Evolutionary conservation across 2,797 vertebrate genomes (phyloP).

Genomic region (Sebastes steindachneri): DNA sequence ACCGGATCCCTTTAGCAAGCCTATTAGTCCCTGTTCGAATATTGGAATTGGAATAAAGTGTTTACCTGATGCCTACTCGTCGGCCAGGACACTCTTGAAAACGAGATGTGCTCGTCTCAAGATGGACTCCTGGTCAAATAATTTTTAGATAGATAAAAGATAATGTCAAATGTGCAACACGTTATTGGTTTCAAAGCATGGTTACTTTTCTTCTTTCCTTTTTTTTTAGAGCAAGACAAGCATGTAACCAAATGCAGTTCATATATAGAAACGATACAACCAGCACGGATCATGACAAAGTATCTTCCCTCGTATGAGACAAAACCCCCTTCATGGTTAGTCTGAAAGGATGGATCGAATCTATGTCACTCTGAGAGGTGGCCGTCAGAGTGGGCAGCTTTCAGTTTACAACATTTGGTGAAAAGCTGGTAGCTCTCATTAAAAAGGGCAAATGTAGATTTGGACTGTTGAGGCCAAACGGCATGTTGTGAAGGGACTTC

Average conservation of each 20-base stretch:
- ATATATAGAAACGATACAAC: slow-evolving; percentile 85
- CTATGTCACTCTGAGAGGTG: slow-evolving; percentile 70
- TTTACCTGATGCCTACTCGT: slow-evolving; percentile 90
- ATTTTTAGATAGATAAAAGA: slow-evolving; percentile 89
- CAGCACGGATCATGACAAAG: slow-evolving; percentile 87
- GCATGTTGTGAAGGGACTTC: slow-evolving; percentile 58
- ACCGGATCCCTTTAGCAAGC: slow-evolving; percentile 76
- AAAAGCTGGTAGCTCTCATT: slow-evolving; percentile 52
- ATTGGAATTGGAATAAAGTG: slow-evolving; percentile 84
- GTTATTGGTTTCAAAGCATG: slow-evolving; percentile 85
- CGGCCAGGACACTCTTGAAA: slow-evolving; percentile 91
- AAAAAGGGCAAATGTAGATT: slow-evolving; percentile 84
- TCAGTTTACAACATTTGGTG: slow-evolving; percentile 38
- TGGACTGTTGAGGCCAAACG: slow-evolving; percentile 65
- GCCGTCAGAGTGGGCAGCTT: slow-evolving; percentile 67
- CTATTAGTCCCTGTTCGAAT: slow-evolving; percentile 79
- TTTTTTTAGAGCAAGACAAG: slow-evolving; percentile 79
- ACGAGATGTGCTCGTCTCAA: slow-evolving; percentile 92
- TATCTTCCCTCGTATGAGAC: slow-evolving; percentile 88
- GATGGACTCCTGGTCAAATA: slow-evolving; percentile 90
- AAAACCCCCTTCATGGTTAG: slow-evolving; percentile 82
- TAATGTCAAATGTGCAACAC: slow-evolving; percentile 88
- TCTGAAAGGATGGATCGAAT: slow-evolving; percentile 72
- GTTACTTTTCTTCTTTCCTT: slow-evolving; percentile 73
- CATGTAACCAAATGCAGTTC: slow-evolving; percentile 86